These are phyloP conservation scores for Thereva nobilitata DNA, from an alignment of 2,888 invertebrate species.

Conservation along the genomic window DNA sequence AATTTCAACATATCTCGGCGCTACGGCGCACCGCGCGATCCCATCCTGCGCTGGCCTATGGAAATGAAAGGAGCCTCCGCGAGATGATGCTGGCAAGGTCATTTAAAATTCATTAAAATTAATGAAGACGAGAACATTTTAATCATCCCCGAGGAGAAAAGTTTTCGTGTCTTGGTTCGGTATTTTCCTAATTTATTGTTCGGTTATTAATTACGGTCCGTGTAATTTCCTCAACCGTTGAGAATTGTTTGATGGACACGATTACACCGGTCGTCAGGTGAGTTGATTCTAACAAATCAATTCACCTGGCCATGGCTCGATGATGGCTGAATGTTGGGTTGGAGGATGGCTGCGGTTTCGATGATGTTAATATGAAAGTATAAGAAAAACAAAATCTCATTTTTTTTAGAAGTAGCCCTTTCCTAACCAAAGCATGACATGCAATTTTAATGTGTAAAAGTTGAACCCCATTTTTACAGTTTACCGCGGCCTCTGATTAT, in stretches of 20 bases:
- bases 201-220: slow-evolving; percentile 41
- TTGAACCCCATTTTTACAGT: slow-evolving; percentile 19
- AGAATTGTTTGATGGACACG: slow-evolving; percentile 26
- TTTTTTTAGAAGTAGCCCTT: slow-evolving; percentile 9
- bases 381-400: background rate
- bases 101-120: slow-evolving; percentile 46
- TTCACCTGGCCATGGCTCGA: slow-evolving; percentile 16
- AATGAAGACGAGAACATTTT: slow-evolving; percentile 48
- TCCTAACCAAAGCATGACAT: slow-evolving; percentile 26
- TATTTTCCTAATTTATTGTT: slow-evolving; percentile 39
- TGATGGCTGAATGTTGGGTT: background rate
- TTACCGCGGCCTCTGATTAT: slow-evolving; percentile 18
- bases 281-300: slow-evolving; percentile 32
- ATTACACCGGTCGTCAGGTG: slow-evolving; percentile 6
- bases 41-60: background rate
- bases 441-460: slow-evolving; percentile 33
- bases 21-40: background rate
- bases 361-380: too few species aligned
- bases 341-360: background rate
- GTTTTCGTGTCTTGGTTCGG: slow-evolving; percentile 21
- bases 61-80: slow-evolving; percentile 7
- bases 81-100: slow-evolving; percentile 30
- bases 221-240: slow-evolving; percentile 23
- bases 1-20: slow-evolving; percentile 11
- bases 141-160: slow-evolving; percentile 43